Conservation (phyloP, 2,113 vertebrate genomes). For the Tetraodon nigroviridis region DNA sequence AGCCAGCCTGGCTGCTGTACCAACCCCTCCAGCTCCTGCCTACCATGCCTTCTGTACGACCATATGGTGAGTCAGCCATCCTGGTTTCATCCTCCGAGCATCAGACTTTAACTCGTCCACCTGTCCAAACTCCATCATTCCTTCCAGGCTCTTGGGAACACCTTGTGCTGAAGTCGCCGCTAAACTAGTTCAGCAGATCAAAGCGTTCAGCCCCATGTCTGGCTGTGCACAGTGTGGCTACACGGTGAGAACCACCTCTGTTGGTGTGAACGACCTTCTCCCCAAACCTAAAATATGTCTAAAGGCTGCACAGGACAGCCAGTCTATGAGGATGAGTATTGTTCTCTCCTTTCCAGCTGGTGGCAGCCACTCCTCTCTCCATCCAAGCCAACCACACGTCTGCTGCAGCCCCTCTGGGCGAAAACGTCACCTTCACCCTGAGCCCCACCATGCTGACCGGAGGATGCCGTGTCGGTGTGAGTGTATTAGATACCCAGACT, state of each 20-base stretch:
- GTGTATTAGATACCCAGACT: no score
- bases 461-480: slow-evolving; percentile 33
- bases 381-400: slow-evolving; percentile 49
- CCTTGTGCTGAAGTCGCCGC: slow-evolving; percentile 24
- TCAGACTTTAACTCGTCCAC: not conserved
- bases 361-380: not conserved
- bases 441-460: not conserved
- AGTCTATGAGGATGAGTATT: not conserved
- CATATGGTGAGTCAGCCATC: slow-evolving; percentile 22
- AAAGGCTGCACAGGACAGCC: not conserved
- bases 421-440: slow-evolving; percentile 22
- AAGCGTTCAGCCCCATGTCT: slow-evolving; percentile 13
- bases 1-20: slow-evolving; percentile 1
- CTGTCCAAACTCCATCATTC: not conserved
- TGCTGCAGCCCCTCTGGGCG: not conserved
- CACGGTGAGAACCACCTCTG: slow-evolving; percentile 1
- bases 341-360: slow-evolving; percentile 21
- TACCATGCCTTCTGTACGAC: slow-evolving; percentile 45
- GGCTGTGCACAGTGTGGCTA: slow-evolving; percentile 32
- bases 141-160: slow-evolving; percentile 27
- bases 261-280: not conserved
- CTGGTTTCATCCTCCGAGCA: not conserved
- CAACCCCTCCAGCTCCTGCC: slow-evolving; percentile 12
- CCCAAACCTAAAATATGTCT: not conserved
- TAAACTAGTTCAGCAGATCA: slow-evolving; percentile 30